These are phyloP conservation scores for Drosophila silvestris DNA, from an alignment of 2,888 invertebrate species.

Conservation along the genomic window DNA sequence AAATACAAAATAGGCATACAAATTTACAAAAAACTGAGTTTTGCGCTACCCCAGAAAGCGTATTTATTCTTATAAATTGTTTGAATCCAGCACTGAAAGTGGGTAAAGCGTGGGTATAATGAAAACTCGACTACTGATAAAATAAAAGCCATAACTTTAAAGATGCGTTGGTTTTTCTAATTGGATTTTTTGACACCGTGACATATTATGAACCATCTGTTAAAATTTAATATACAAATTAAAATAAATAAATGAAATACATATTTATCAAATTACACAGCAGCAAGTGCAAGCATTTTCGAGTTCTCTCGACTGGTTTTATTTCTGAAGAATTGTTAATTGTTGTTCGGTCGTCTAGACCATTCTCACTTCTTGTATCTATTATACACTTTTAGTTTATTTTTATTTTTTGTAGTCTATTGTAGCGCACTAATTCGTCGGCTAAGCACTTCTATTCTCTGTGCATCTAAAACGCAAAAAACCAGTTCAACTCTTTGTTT, in stretches of 20 bases:
- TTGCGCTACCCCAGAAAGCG: neutral
- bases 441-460: neutral
- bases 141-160: neutral
- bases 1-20: neutral
- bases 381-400: too few species aligned
- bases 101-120: too few species aligned
- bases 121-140: neutral
- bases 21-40: neutral
- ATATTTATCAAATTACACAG: neutral
- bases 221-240: neutral
- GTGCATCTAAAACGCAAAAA: slow-evolving; percentile 25
- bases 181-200: too few species aligned
- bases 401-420: neutral
- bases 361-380: neutral
- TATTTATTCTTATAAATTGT: neutral
- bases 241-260: too few species aligned
- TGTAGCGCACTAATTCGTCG: neutral
- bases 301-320: neutral
- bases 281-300: neutral
- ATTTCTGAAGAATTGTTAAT: neutral
- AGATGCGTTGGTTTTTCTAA: too few species aligned
- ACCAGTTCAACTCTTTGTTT: slow-evolving; percentile 60
- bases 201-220: too few species aligned
- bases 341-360: neutral
- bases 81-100: neutral